Conservation (phyloP, 2,797 vertebrate species). For the Schizopygopsis pylzovi region DNA sequence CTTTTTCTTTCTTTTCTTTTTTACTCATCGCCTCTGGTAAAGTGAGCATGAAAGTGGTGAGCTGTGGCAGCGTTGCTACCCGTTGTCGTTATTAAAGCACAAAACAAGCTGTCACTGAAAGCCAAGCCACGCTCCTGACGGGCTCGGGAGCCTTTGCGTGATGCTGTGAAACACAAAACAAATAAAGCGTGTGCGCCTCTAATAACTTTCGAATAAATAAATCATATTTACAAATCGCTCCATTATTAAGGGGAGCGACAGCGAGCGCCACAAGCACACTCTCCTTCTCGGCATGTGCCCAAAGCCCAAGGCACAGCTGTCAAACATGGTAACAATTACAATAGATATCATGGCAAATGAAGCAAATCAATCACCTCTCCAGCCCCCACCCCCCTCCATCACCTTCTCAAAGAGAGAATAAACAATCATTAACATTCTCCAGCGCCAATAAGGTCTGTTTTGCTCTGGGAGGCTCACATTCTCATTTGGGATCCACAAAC, state of each 20-base stretch:
- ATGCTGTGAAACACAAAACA: constrained; percentile 62
- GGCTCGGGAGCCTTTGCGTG: constrained; percentile 53
- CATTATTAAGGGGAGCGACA: constrained; percentile 61
- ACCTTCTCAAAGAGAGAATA: constrained; percentile 56
- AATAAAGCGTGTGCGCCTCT: constrained; percentile 56
- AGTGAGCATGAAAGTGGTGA: constrained; percentile 70
- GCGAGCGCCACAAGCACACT: constrained; percentile 49
- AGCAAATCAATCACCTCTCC: constrained; percentile 74
- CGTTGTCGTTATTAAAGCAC: constrained; percentile 65
- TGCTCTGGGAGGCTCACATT: constrained; percentile 56
- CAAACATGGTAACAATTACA: constrained; percentile 66
- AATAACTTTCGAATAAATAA: constrained; percentile 64
- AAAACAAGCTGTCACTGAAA: constrained; percentile 72
- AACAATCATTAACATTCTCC: constrained; percentile 65
- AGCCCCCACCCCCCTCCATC: constrained; percentile 29
- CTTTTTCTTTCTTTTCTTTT: constrained; percentile 19
- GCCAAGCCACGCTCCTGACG: constrained; percentile 59
- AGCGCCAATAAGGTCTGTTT: constrained; percentile 50
- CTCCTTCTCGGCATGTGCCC: constrained; percentile 52
- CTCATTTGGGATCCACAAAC: constrained; percentile 67
- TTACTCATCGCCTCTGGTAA: constrained; percentile 67
- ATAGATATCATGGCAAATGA: constrained; percentile 72
- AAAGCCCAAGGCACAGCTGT: constrained; percentile 62
- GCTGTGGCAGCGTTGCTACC: constrained; percentile 58
- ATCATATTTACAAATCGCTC: constrained; percentile 67